These are phyloP conservation scores for Nesogale talazaci DNA, from an alignment of 2,113 vertebrate species.

Conservation along the genomic window DNA sequence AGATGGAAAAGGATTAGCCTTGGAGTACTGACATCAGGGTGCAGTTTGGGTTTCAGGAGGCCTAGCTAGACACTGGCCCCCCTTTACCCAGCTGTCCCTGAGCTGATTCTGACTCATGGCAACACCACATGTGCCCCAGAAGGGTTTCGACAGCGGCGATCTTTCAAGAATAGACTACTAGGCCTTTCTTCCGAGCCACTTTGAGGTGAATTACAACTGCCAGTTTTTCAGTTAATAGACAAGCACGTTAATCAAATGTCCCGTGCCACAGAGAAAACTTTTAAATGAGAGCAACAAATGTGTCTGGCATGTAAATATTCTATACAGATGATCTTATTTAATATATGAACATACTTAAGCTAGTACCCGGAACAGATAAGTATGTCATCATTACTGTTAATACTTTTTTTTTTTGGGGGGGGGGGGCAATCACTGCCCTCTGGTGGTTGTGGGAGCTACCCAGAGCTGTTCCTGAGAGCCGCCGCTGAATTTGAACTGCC, in stretches of 20 bases:
- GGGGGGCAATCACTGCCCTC: too few relatives aligned
- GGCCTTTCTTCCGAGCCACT: not conserved
- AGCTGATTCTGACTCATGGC: not conserved
- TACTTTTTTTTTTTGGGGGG: too few relatives aligned
- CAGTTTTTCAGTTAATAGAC: not conserved
- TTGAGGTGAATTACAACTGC: not conserved
- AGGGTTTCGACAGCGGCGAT: not conserved
- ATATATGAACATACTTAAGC: slow-evolving; percentile 13
- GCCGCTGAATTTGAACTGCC: too few relatives aligned
- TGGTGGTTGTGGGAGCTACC: too few relatives aligned
- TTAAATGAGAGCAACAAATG: not conserved
- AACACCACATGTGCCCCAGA: not conserved
- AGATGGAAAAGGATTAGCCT: not conserved
- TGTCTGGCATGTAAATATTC: not conserved
- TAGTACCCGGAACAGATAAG: not conserved
- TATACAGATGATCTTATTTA: not conserved
- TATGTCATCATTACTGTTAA: not conserved
- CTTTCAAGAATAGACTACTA: not conserved
- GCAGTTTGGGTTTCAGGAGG: too few relatives aligned
- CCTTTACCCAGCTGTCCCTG: not conserved
- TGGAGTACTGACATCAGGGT: not conserved
- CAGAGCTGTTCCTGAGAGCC: too few relatives aligned
- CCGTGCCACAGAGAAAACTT: not conserved
- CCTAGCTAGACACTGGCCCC: too few relatives aligned
- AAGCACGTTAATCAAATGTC: not conserved